Evolutionary conservation across 1,140 invertebrate genomes (phyloP).

Genomic region (Reticulitermes speratus): DNA sequence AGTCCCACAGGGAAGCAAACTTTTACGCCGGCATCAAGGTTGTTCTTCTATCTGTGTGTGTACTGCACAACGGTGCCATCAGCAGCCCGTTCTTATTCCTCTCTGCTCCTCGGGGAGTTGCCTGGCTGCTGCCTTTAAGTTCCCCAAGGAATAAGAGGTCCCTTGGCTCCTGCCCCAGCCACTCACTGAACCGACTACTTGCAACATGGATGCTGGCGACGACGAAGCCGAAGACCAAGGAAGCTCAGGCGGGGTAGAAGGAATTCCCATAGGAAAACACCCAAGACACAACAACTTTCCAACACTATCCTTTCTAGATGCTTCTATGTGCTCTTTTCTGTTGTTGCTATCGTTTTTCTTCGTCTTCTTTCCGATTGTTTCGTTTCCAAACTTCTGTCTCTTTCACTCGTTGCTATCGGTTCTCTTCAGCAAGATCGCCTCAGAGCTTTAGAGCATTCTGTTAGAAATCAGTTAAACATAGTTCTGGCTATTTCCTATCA

Average conservation of each 20-base stretch:
- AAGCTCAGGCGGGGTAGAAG: not conserved
- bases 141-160: not conserved
- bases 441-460: not conserved
- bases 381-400: slow-evolving; percentile 5
- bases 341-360: not conserved
- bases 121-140: not conserved
- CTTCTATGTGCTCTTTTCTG: slow-evolving; percentile 1
- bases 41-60: slow-evolving; percentile 9
- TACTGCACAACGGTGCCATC: slow-evolving; percentile 7
- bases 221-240: not conserved
- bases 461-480: not conserved
- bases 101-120: not conserved
- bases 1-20: not conserved
- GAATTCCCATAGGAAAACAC: not conserved
- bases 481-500: no score
- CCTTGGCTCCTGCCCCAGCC: slow-evolving; percentile 1
- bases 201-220: slow-evolving; percentile 15
- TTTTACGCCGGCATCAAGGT: slow-evolving; percentile 9
- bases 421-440: not conserved
- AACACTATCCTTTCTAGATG: slow-evolving; percentile 15
- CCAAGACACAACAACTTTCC: slow-evolving; percentile 16
- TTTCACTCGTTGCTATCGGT: not conserved
- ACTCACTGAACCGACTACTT: not conserved
- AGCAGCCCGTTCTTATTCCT: slow-evolving; percentile 12
- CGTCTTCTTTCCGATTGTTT: not conserved